A percentile compares a stretch with the other conserved stretches of the same genome.
Conservation (phyloP, 53 echinoderm and acorn worm species). For the Actinopyga echinites region DNA sequence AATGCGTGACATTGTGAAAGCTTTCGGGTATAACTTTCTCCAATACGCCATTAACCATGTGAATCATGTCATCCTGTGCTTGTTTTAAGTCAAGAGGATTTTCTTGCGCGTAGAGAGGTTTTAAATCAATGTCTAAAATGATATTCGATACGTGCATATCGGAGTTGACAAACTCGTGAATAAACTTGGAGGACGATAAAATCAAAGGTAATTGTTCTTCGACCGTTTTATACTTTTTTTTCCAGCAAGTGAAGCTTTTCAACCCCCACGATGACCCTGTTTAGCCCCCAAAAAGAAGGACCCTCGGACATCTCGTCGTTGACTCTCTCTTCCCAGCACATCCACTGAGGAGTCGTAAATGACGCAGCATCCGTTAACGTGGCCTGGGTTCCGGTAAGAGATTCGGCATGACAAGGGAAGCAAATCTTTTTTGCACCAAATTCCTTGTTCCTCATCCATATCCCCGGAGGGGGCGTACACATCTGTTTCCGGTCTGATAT, state of each 20-base stretch:
- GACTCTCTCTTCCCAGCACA: neutral
- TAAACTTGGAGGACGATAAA: neutral
- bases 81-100: neutral
- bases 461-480: neutral
- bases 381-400: neutral
- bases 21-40: neutral
- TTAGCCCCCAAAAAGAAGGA: neutral
- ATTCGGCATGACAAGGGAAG: neutral
- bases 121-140: neutral
- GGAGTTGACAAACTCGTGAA: neutral
- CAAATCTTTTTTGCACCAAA: neutral
- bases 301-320: neutral
- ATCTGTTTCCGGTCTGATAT: neutral
- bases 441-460: neutral
- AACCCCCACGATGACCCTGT: neutral
- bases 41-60: neutral
- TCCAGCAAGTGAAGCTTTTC: neutral
- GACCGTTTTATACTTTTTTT: neutral
- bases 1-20: neutral
- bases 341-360: neutral
- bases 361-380: neutral
- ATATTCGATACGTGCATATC: neutral
- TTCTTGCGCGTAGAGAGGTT: neutral
- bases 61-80: neutral
- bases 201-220: neutral